Conservation (phyloP, 2,113 vertebrate species). For the Solea senegalensis region DNA sequence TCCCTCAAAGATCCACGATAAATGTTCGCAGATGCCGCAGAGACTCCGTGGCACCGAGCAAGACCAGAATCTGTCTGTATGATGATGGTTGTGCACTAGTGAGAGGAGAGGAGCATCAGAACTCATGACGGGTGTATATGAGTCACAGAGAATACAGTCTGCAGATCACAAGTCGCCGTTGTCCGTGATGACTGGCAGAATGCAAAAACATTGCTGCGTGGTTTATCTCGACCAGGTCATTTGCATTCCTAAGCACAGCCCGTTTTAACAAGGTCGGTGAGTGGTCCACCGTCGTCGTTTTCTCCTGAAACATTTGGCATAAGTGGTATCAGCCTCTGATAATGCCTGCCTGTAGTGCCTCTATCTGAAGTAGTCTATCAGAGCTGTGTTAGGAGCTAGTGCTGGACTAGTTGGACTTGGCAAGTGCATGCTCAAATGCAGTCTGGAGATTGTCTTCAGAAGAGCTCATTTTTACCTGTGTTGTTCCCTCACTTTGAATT, state of each 20-base stretch:
- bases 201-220: slow-evolving; percentile 45
- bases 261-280: slow-evolving; percentile 49
- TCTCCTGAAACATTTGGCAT: slow-evolving; percentile 34
- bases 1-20: slow-evolving; percentile 43
- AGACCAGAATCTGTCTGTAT: slow-evolving; percentile 3
- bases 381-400: slow-evolving; percentile 15
- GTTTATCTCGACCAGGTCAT: slow-evolving; percentile 58
- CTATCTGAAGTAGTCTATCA: slow-evolving; percentile 43
- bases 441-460: slow-evolving; percentile 1
- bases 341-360: slow-evolving; percentile 18
- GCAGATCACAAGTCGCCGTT: background rate
- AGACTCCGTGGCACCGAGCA: slow-evolving; percentile 14
- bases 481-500: background rate
- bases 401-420: too few species aligned
- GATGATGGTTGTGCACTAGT: slow-evolving; percentile 5
- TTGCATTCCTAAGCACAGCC: slow-evolving; percentile 63
- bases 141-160: slow-evolving; percentile 2
- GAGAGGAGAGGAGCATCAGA: background rate
- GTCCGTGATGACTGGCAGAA: slow-evolving; percentile 4
- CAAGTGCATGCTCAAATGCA: slow-evolving; percentile 29
- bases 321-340: slow-evolving; percentile 53
- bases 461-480: background rate
- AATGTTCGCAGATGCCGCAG: slow-evolving; percentile 56
- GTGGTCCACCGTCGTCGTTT: slow-evolving; percentile 22
- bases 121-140: background rate